Evolutionary conservation across 2,888 invertebrate species (phyloP).

Genomic region (Leucophenga maculata): DNA sequence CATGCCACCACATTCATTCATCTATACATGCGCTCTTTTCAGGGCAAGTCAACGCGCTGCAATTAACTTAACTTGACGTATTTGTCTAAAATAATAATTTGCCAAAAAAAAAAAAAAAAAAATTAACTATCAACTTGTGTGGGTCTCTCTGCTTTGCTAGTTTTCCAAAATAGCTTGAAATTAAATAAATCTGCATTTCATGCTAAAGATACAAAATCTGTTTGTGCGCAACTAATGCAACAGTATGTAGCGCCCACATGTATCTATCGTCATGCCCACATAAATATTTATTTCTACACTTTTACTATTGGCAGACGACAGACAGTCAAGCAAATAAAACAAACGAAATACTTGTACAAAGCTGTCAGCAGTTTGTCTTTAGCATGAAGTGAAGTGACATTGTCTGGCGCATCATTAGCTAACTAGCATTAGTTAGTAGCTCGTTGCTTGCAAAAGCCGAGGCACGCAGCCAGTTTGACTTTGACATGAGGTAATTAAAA

Average conservation of each 20-base stretch:
- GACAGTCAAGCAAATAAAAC: no score
- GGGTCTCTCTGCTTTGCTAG: background rate
- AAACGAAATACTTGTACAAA: background rate
- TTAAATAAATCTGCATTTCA: background rate
- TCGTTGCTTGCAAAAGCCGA: conserved; percentile 1
- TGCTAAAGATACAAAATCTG: background rate
- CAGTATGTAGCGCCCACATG: background rate
- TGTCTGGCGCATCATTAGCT: conserved; percentile 9
- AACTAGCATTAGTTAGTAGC: conserved; percentile 6
- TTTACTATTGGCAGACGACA: no score
- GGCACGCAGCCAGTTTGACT: background rate
- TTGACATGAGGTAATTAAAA: conserved; percentile 15
- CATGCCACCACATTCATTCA: background rate
- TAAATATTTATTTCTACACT: no score
- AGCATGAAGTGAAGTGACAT: background rate
- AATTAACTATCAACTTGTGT: conserved; percentile 3
- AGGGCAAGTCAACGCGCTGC: background rate
- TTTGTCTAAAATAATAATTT: conserved; percentile 5
- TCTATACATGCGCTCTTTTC: background rate
- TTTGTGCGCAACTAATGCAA: background rate
- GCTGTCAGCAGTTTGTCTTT: conserved; percentile 7
- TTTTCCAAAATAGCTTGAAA: no score
- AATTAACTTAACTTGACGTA: conserved; percentile 19
- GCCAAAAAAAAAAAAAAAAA: background rate
- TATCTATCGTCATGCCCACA: background rate